phyloP scores from a whole-genome alignment of 2,888 invertebrate genomes.

The Petrolisthes manimaculis region DNA sequence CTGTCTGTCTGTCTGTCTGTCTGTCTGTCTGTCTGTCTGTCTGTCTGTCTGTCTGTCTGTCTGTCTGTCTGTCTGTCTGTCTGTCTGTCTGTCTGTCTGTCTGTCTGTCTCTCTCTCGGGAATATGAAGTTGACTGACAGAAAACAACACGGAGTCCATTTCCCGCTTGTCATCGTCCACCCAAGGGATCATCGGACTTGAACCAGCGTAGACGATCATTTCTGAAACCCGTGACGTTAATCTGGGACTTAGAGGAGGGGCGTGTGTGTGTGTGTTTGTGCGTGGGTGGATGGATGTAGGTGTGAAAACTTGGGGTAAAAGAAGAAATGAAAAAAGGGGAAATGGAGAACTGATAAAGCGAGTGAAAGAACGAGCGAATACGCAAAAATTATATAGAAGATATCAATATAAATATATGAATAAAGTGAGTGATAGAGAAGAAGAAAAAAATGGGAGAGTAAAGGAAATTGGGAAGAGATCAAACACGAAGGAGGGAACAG shows the following conservation, averaged over 20 bases:
- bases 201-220: conserved; percentile 2
- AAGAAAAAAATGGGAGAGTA: not conserved
- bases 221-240: conserved; percentile 18
- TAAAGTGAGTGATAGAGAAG: not conserved
- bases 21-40: too few relatives aligned
- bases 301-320: not conserved
- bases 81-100: too few relatives aligned
- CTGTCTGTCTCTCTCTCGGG: too few relatives aligned
- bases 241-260: conserved; percentile 1
- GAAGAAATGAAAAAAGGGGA: not conserved
- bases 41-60: too few relatives aligned
- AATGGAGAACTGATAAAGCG: not conserved
- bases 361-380: not conserved
- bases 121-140: too few relatives aligned
- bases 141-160: not conserved
- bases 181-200: not conserved
- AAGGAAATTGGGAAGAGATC: not conserved
- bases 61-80: too few relatives aligned
- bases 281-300: not conserved
- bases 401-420: not conserved
- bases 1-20: too few relatives aligned
- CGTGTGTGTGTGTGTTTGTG: not conserved
- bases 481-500: conserved; percentile 1
- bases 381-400: not conserved
- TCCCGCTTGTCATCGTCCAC: conserved; percentile 7